Evolutionary conservation across 2,113 vertebrate species (phyloP).

Genomic region (Sprattus sprattus): DNA sequence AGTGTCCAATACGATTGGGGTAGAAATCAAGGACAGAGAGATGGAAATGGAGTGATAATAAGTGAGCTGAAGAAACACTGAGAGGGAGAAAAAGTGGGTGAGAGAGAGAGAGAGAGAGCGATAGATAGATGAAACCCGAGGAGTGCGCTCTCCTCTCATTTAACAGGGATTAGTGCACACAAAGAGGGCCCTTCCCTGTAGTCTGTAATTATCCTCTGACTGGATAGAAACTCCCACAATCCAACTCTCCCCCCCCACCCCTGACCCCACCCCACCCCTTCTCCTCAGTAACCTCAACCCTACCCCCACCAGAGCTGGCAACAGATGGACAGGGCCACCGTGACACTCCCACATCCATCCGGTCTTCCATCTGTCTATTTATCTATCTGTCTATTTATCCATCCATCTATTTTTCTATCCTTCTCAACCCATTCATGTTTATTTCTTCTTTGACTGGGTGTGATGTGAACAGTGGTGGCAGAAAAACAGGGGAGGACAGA

Average conservation of each 20-base stretch:
- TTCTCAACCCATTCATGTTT: not conserved
- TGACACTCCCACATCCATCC: not conserved
- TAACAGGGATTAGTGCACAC: constrained; percentile 60
- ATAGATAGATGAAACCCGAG: not conserved
- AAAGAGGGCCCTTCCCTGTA: constrained; percentile 42
- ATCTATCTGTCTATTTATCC: not conserved
- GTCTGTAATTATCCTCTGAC: not conserved
- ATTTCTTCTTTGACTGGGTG: no score
- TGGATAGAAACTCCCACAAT: constrained; percentile 19
- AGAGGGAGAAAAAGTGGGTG: not conserved
- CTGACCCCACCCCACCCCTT: not conserved
- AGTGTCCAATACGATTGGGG: not conserved
- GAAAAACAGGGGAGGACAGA: no score
- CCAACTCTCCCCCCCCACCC: constrained; percentile 26
- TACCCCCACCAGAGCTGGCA: not conserved
- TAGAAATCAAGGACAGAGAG: not conserved
- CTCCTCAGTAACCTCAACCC: not conserved
- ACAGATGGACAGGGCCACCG: not conserved
- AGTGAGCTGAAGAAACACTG: not conserved
- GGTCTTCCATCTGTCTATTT: not conserved
- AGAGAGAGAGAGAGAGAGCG: not conserved
- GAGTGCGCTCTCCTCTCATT: constrained; percentile 58
- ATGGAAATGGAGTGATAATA: not conserved
- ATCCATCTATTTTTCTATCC: not conserved
- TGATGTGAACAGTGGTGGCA: no score